Evolutionary conservation across 2,888 invertebrate genomes (phyloP).

Genomic region (Agrilus cyanescens): DNA sequence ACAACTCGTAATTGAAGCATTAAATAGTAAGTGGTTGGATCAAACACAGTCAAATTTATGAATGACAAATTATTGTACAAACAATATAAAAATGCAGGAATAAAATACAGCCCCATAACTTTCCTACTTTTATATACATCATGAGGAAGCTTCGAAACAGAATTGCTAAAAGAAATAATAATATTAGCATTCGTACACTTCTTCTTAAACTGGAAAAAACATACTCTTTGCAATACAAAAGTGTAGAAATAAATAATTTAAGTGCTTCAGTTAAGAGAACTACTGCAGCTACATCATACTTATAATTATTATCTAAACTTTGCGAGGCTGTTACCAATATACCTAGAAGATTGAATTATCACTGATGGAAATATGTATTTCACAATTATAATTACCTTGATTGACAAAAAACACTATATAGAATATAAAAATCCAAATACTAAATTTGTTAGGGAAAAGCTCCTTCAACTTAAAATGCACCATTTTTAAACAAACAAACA

Average conservation of each 20-base stretch:
- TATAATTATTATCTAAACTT: slow-evolving; percentile 64
- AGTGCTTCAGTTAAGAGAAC: slow-evolving; percentile 80
- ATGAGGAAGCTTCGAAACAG: slow-evolving; percentile 40
- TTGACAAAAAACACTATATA: slow-evolving; percentile 85
- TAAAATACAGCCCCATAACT: slow-evolving; percentile 69
- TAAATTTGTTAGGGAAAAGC: slow-evolving; percentile 74
- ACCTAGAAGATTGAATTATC: slow-evolving; percentile 46
- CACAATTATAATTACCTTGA: slow-evolving; percentile 56
- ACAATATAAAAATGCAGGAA: slow-evolving; percentile 85
- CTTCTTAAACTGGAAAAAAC: slow-evolving; percentile 20
- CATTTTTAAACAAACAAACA: not conserved
- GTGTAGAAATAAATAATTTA: slow-evolving; percentile 63
- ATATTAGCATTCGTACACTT: not conserved
- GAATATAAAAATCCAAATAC: slow-evolving; percentile 65
- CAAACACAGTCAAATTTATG: slow-evolving; percentile 79
- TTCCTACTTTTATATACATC: slow-evolving; percentile 48
- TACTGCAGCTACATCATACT: slow-evolving; percentile 78
- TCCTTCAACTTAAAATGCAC: slow-evolving; percentile 23
- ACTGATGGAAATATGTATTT: slow-evolving; percentile 2
- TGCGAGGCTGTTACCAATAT: slow-evolving; percentile 87
- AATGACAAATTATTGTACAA: slow-evolving; percentile 91
- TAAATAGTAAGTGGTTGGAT: slow-evolving; percentile 89
- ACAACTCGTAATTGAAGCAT: slow-evolving; percentile 85
- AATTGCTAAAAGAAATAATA: slow-evolving; percentile 41
- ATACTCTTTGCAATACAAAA: slow-evolving; percentile 61